Evolutionary conservation across 1,140 invertebrate genomes (phyloP), one percentile per base, ranked within the genome.

Genomic region (Marisa cornuarietis): DNA sequence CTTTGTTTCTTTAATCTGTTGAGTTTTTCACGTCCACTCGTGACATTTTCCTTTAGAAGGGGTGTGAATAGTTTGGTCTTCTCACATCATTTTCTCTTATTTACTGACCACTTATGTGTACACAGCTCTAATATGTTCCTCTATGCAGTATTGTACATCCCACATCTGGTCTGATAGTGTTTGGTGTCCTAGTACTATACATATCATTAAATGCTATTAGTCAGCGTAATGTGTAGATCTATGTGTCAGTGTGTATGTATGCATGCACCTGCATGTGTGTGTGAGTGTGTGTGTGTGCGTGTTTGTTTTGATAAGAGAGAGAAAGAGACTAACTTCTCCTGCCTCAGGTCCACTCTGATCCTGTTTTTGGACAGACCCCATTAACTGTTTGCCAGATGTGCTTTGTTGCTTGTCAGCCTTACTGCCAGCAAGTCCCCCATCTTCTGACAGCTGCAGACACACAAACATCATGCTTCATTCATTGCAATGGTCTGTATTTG

Each of bases 341-440:
- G n/a, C 65, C 65, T 68, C 65, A 68, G 26, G 65, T 13, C 6
- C 65, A 31, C n/a, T 24, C 11, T 31, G 65, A 24, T 68, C 22
- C 22, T 31, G 65, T 68, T 68, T 68, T 13, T 14, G 65, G 11
- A 22, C 22, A 24, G 11, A 6, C 11, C n/a, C 22, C n/a, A 22
- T 68, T n/a, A 11, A 31, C 13, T 68, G 11, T 68, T 68, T 68
- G n/a, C n/a, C n/a, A 16, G 65, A 22, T 5, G 9, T 2, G 31
- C 31, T 6, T 6, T 6, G 10, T 13, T n/a, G n/a, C 22, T 68
- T 68, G 4, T 14, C 22, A n/a, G 6, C 65, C 9, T 18, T 68
- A n/a, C 26, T 68, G 65, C 65, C 65, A 18, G 65, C 65, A 66
- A 66, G 65, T 66, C 65, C 65, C 8, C 65, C 65, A 68, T 68